Percentiles rank a stretch among this genome's conserved stretches.
phyloP scores from a whole-genome alignment of 2,113 vertebrate species.

The Corapipo altera region DNA sequence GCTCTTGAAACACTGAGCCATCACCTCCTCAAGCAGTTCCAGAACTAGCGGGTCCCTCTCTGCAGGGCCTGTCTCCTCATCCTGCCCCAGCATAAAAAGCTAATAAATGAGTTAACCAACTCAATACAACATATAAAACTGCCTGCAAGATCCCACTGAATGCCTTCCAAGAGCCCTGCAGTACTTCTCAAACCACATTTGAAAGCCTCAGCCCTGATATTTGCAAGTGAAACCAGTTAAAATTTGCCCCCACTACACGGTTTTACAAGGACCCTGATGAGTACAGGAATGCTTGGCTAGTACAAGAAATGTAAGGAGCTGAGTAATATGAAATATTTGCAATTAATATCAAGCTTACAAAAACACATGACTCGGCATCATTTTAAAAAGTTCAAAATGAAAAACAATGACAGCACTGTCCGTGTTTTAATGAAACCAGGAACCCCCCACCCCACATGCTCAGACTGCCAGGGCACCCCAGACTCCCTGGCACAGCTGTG shows the following conservation, averaged over 20 bases:
- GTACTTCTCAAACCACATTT: not conserved
- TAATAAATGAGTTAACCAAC: not conserved
- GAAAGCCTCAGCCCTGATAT: not conserved
- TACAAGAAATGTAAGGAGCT: not conserved
- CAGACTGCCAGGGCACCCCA: not conserved
- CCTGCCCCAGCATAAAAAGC: not conserved
- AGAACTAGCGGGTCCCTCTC: not conserved
- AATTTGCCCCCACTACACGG: not conserved
- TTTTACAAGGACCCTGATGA: not conserved
- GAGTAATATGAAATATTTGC: not conserved
- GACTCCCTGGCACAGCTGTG: not conserved
- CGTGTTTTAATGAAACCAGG: not conserved
- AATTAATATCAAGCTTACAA: not conserved
- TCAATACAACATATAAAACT: fast-evolving
- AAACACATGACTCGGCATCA: fast-evolving
- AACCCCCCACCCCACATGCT: not conserved
- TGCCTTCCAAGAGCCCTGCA: not conserved
- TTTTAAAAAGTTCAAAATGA: not conserved
- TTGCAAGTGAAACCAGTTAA: not conserved
- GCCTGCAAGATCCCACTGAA: not conserved
- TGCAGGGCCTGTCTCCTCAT: not conserved
- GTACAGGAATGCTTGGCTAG: not conserved
- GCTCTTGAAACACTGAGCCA: not conserved
- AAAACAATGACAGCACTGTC: not conserved
- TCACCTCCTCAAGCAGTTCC: not conserved